Evolutionary conservation across 2,113 vertebrate genomes (phyloP), one percentile per base, ranked within the genome.

Genomic region (Caranx melampygus): DNA sequence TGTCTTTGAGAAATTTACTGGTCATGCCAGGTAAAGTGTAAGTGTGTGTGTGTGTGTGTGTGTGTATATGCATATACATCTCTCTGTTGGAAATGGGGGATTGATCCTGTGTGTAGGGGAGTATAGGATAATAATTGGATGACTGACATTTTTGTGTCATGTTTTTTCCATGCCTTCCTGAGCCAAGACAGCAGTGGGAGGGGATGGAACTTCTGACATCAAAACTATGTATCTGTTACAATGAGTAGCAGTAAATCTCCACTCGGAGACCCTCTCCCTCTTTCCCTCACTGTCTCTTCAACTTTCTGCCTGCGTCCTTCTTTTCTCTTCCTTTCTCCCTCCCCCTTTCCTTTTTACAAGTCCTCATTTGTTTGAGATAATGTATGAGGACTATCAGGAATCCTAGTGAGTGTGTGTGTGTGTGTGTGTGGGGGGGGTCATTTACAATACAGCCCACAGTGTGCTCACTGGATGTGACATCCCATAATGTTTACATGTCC

Each of bases 141-240:
- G 78, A 88, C 89, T 91, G 84, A 54, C 71, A 69, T 60, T 67
- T 80, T 61, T 59, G 54, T 33, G 61, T 75, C 74, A 44, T 76
- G 49, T n/a, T 76, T 85, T 82, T 88, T 81, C 69, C n/a, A 12
- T 52, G 66, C 33, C 54, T 37, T 12, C 35, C 71, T 7, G 37
- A 73, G 77, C 81, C 73, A 89, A 78, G 54, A 70, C 57, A 26
- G 59, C 61, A 59, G 86, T 69, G 60, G 66, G 73, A 79, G 63
- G 16, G 33, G 65, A 64, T 73, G 82, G 55, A 86, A 72, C 68
- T 82, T 85, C 67, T 72, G 65, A 86, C 45, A 34, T 90, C 85
- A 87, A 88, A 90, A 88, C 85, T 88, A 78, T 67, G 75, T 69
- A 75, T 92, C 64, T 68, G 37, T 62, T 78, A 74, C 59, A 73